phyloP scores from a whole-genome alignment of 2,113 vertebrate genomes.

The Tragelaphus imberbis region DNA sequence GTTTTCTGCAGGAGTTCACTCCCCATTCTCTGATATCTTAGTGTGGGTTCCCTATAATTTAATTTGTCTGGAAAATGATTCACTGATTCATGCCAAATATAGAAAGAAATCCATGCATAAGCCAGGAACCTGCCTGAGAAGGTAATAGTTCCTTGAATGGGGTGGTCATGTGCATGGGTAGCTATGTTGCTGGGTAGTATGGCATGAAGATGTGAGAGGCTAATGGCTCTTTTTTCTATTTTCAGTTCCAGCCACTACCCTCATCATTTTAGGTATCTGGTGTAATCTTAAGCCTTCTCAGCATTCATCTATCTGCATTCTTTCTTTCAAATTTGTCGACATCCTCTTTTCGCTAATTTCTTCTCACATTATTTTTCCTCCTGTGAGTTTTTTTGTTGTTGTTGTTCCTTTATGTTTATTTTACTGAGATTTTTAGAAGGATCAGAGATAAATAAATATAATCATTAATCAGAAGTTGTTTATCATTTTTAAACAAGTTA shows the following conservation, averaged over 20 bases:
- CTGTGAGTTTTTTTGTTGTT: neutral
- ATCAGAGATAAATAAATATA: neutral
- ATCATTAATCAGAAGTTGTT: slow-evolving; percentile 4
- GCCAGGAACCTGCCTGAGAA: neutral
- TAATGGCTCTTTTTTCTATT: neutral
- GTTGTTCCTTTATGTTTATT: slow-evolving; percentile 13
- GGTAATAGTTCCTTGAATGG: neutral
- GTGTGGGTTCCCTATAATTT: neutral
- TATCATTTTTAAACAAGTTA: neutral
- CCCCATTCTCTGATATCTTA: neutral
- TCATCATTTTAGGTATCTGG: neutral
- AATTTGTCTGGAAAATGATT: neutral
- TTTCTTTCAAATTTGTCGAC: neutral
- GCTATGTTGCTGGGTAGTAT: neutral
- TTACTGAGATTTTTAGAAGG: neutral
- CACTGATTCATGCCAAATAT: neutral
- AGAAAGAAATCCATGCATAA: neutral
- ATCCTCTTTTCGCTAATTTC: neutral
- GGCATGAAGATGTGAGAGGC: neutral
- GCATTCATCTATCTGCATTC: neutral
- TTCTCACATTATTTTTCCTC: slow-evolving; percentile 6
- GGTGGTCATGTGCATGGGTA: neutral
- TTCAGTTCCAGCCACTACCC: neutral
- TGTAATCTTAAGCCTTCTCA: neutral
- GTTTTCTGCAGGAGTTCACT: neutral